Evolutionary conservation across 1,140 invertebrate genomes (phyloP).

Genomic region (Conus betulinus): DNA sequence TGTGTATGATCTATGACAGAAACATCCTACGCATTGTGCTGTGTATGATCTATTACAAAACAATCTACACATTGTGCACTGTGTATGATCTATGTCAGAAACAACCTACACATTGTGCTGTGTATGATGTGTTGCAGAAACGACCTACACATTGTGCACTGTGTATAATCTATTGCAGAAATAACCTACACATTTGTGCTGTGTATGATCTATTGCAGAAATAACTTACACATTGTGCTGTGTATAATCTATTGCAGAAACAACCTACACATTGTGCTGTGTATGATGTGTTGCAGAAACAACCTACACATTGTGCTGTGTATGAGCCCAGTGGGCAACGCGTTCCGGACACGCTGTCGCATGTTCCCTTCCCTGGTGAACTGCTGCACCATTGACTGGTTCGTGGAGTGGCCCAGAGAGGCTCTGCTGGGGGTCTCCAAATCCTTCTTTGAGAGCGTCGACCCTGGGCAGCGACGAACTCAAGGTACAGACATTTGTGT

Average conservation of each 20-base stretch:
- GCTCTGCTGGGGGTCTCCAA: slow-evolving; percentile 79
- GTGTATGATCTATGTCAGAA: slow-evolving; percentile 29
- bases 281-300: slow-evolving; percentile 59
- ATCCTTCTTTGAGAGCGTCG: slow-evolving; percentile 73
- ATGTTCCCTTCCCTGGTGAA: slow-evolving; percentile 78
- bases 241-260: neutral
- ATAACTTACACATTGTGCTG: no score
- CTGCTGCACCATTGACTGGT: slow-evolving; percentile 78
- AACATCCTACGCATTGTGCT: neutral
- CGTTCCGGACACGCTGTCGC: slow-evolving; percentile 82
- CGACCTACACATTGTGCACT: no score
- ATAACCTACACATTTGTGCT: no score
- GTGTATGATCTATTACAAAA: slow-evolving; percentile 54
- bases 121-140: slow-evolving; percentile 63
- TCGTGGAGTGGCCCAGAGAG: slow-evolving; percentile 80
- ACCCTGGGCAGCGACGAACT: slow-evolving; percentile 68
- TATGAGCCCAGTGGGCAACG: slow-evolving; percentile 81
- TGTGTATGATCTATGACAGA: neutral
- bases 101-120: slow-evolving; percentile 74
- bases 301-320: slow-evolving; percentile 77
- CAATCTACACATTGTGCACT: slow-evolving; percentile 48
- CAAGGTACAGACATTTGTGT: slow-evolving; percentile 59
- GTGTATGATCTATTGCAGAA: no score
- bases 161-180: no score
- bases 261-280: neutral